Percentiles rank a stretch among this genome's conserved stretches.
Conservation (phyloP, 2,113 vertebrate genomes). For the Micromys minutus region DNA sequence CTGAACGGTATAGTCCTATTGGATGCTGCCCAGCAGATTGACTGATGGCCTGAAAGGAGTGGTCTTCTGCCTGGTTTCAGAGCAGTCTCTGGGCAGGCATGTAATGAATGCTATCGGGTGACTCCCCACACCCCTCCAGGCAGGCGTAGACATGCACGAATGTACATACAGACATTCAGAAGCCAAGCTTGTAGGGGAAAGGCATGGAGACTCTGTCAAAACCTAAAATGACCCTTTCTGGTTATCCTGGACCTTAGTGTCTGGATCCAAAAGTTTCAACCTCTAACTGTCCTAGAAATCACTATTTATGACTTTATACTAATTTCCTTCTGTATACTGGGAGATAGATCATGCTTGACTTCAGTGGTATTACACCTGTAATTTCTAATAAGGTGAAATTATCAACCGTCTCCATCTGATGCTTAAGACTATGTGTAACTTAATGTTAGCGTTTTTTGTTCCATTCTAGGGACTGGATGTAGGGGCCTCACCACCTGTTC, state of each 20-base stretch:
- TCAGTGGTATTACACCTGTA: background rate
- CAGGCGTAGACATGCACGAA: background rate
- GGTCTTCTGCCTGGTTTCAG: background rate
- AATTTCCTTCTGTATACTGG: slow-evolving; percentile 9
- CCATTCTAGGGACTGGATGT: background rate
- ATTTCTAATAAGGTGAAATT: background rate
- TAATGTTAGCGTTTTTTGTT: background rate
- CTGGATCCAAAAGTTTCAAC: background rate
- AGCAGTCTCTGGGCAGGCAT: background rate
- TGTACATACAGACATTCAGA: background rate
- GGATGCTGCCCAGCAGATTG: background rate
- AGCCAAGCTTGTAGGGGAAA: background rate
- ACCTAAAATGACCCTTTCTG: background rate
- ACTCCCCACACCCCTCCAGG: too few species aligned
- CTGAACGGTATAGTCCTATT: background rate
- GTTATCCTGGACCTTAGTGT: slow-evolving; percentile 27
- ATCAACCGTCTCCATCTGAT: background rate
- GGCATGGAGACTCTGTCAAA: background rate
- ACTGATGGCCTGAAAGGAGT: slow-evolving; percentile 12
- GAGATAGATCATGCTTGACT: slow-evolving; percentile 22
- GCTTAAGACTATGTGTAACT: background rate
- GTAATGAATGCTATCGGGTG: too few species aligned
- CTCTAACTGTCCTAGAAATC: background rate
- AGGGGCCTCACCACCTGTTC: background rate
- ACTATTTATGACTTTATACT: background rate